A percentile compares a stretch with the other conserved stretches of the same genome.
Evolutionary conservation across 2,797 vertebrate genomes (phyloP).

Genomic region (Pogonophryne albipinna): DNA sequence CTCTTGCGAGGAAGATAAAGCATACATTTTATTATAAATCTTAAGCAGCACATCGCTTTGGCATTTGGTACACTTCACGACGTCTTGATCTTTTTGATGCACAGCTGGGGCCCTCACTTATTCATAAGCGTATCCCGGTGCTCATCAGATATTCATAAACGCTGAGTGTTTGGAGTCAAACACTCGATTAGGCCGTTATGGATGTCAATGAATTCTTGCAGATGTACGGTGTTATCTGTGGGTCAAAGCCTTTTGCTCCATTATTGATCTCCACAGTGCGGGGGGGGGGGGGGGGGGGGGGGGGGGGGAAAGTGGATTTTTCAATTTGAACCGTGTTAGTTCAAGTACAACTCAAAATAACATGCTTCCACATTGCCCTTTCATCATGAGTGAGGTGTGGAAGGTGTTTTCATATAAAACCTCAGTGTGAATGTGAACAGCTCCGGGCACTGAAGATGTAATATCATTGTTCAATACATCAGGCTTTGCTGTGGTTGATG

Average conservation of each 20-base stretch:
- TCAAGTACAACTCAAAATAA: conserved; percentile 60
- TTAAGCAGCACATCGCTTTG: background rate
- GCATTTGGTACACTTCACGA: conserved; percentile 16
- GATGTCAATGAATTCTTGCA: conserved; percentile 62
- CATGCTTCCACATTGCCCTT: conserved; percentile 48
- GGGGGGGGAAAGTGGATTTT: conserved; percentile 19
- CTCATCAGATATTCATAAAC: conserved; percentile 80
- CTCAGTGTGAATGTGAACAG: conserved; percentile 28
- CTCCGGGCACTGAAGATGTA: conserved; percentile 58
- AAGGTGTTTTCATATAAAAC: conserved; percentile 47
- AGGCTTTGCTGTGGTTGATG: conserved; percentile 25
- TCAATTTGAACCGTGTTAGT: conserved; percentile 58
- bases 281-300: background rate
- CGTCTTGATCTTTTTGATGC: conserved; percentile 62
- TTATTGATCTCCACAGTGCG: conserved; percentile 64
- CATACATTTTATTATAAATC: background rate
- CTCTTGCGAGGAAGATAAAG: background rate
- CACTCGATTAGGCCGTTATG: conserved; percentile 65
- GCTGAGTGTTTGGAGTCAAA: conserved; percentile 72
- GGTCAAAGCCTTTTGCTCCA: conserved; percentile 61
- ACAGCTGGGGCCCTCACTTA: conserved; percentile 76
- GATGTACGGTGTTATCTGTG: conserved; percentile 35
- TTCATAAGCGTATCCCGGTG: conserved; percentile 71
- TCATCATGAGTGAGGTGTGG: conserved; percentile 53
- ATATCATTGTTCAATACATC: conserved; percentile 56